phyloP scores from a whole-genome alignment of 2,888 invertebrate genomes.

The Campoletis raptor region DNA sequence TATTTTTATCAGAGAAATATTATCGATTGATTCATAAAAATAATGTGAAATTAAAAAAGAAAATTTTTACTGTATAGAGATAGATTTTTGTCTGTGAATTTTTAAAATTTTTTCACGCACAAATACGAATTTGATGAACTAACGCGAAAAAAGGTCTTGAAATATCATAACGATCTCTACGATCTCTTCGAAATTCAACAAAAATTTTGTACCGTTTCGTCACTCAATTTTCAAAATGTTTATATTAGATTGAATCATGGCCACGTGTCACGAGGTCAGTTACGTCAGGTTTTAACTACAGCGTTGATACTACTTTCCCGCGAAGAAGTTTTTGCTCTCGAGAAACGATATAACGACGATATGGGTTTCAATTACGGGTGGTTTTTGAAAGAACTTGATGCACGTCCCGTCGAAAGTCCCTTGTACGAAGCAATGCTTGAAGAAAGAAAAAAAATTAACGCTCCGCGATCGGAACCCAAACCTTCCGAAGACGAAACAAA shows the following conservation, averaged over 20 bases:
- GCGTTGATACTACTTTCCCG: constrained; percentile 89
- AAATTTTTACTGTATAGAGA: not conserved
- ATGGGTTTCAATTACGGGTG: constrained; percentile 91
- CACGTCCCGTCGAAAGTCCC: constrained; percentile 83
- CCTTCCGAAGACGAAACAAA: constrained; percentile 86
- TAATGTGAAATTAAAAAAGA: not conserved
- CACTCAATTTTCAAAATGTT: not conserved
- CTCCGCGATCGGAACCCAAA: constrained; percentile 77
- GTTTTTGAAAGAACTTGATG: constrained; percentile 89
- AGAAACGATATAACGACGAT: constrained; percentile 90
- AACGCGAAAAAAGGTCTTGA: not conserved
- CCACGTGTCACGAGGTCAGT: constrained; percentile 89
- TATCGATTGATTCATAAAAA: not conserved
- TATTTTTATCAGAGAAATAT: not conserved
- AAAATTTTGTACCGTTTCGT: not conserved
- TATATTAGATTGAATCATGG: constrained; percentile 88
- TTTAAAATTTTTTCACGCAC: not conserved
- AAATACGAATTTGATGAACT: not conserved
- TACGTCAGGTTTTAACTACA: constrained; percentile 89
- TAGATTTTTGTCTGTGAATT: not conserved
- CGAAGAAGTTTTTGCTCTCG: constrained; percentile 89
- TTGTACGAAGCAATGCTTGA: constrained; percentile 83
- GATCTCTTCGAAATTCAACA: not conserved
- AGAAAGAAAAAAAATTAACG: constrained; percentile 83
- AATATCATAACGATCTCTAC: not conserved